A percentile compares a stretch with the other conserved stretches of the same genome.
Conservation (phyloP, 2,797 vertebrate species). For the Sciurus vulgaris region DNA sequence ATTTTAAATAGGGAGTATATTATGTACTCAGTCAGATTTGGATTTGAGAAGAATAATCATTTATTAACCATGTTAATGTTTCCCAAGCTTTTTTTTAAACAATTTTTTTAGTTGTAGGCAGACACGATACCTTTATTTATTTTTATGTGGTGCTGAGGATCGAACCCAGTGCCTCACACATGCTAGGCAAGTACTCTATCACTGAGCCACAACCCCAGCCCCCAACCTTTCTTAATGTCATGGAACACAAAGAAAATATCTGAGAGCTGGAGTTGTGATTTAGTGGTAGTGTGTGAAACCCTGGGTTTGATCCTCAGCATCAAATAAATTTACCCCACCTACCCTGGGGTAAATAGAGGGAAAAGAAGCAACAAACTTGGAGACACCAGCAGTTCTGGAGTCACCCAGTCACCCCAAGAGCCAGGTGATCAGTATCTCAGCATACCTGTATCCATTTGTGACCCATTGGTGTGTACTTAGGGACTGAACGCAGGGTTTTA, state of each 20-base stretch:
- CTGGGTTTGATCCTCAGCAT: no score
- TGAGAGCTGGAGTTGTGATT: no score
- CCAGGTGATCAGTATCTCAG: background rate
- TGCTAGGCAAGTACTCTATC: no score
- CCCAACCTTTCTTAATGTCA: background rate
- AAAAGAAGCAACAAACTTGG: background rate
- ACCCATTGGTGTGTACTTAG: background rate
- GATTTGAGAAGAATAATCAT: conserved; percentile 40
- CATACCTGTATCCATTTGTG: background rate
- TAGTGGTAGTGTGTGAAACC: no score
- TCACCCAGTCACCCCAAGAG: rapidly evolving
- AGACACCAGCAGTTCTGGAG: background rate
- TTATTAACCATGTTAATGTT: background rate
- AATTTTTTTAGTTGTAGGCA: no score
- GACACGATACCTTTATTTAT: no score
- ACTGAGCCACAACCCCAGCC: no score
- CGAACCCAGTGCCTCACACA: no score
- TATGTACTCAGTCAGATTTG: background rate
- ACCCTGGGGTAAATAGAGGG: background rate
- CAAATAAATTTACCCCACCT: no score
- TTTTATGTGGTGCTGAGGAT: no score
- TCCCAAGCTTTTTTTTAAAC: background rate
- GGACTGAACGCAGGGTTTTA: background rate
- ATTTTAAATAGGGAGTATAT: background rate
- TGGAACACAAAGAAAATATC: background rate